A percentile compares a stretch with the other conserved stretches of the same genome.
phyloP scores from a whole-genome alignment of 1,140 invertebrate species.

The Olivierus martensii region DNA sequence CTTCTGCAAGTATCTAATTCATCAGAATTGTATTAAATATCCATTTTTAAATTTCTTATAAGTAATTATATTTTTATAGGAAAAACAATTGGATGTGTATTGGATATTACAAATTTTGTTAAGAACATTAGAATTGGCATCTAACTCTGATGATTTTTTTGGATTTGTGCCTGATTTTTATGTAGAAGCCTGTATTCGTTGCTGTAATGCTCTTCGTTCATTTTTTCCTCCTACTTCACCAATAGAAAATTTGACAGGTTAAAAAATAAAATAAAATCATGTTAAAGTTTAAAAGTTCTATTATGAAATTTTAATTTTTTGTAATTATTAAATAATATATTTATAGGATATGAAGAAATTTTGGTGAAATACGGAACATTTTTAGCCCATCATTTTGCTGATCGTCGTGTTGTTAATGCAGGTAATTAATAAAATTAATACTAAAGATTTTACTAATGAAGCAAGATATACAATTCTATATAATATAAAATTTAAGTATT shows the following conservation, averaged over 20 bases:
- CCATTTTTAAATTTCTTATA: neutral
- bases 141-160: slow-evolving; percentile 49
- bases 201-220: slow-evolving; percentile 40
- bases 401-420: slow-evolving; percentile 53
- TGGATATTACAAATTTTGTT: slow-evolving; percentile 47
- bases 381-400: slow-evolving; percentile 56
- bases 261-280: slow-evolving; percentile 19
- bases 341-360: slow-evolving; percentile 33
- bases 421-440: slow-evolving; percentile 22
- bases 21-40: slow-evolving; percentile 1
- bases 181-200: slow-evolving; percentile 53
- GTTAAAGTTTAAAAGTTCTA: neutral
- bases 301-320: neutral
- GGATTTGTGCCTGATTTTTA: slow-evolving; percentile 70
- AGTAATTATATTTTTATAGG: slow-evolving; percentile 22
- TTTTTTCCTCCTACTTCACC: slow-evolving; percentile 37
- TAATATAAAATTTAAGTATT: too few species aligned
- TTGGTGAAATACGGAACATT: slow-evolving; percentile 52
- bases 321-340: slow-evolving; percentile 4
- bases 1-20: slow-evolving; percentile 25
- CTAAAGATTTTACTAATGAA: too few species aligned
- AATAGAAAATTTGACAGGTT: slow-evolving; percentile 41
- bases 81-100: slow-evolving; percentile 41
- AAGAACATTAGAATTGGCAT: slow-evolving; percentile 40
- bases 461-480: too few species aligned